These are phyloP conservation scores for Misgurnus mizolepis DNA, from an alignment of 2,113 vertebrate genomes.

Conservation along the genomic window DNA sequence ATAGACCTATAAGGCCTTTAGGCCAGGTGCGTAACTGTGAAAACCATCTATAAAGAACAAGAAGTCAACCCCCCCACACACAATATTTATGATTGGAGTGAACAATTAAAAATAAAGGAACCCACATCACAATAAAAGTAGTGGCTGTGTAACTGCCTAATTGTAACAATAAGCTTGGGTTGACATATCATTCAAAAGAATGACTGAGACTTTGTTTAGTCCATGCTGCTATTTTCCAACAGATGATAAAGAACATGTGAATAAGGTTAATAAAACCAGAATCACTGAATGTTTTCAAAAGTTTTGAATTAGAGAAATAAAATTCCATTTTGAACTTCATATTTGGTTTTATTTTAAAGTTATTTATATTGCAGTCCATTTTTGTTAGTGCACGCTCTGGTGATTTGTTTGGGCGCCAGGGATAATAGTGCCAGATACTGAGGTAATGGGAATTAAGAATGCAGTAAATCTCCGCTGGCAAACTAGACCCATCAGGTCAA, in stretches of 20 bases:
- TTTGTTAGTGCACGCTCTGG: background rate
- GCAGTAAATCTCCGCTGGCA: slow-evolving; percentile 23
- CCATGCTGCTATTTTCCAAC: background rate
- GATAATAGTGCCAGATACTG: slow-evolving; percentile 25
- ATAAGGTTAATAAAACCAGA: background rate
- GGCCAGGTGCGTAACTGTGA: too few species aligned
- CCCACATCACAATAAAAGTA: too few species aligned
- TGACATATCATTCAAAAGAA: background rate
- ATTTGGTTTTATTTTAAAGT: background rate
- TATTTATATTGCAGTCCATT: background rate
- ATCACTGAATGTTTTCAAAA: background rate
- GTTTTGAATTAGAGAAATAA: background rate
- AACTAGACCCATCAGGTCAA: background rate
- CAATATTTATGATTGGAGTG: too few species aligned
- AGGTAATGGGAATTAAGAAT: slow-evolving; percentile 8
- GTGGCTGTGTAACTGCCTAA: too few species aligned
- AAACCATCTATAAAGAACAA: too few species aligned
- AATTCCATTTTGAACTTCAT: background rate
- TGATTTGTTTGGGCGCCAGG: background rate
- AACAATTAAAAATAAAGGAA: too few species aligned
- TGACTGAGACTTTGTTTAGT: background rate
- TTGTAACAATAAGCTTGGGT: background rate
- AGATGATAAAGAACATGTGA: background rate
- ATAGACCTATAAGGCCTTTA: too few species aligned
- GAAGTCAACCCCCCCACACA: too few species aligned